These are phyloP conservation scores for Coenobita brevimanus DNA, from an alignment of 1,140 invertebrate species.

Conservation along the genomic window DNA sequence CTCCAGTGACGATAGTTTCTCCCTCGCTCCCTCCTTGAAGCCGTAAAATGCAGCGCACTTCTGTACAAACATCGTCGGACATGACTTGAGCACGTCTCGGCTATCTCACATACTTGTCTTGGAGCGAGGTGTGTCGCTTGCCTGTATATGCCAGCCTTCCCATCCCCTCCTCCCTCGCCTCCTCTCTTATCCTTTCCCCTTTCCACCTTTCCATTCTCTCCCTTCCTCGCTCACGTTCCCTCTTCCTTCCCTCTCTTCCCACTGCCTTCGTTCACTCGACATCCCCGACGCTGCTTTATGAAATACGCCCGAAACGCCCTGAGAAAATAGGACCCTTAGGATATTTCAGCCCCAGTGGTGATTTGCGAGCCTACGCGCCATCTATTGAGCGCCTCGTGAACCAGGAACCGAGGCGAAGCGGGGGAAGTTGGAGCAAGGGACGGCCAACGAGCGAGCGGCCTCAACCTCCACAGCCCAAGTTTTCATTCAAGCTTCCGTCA, in stretches of 20 bases:
- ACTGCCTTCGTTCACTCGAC: neutral
- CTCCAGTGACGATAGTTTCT: neutral
- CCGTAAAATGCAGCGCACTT: slow-evolving; percentile 40
- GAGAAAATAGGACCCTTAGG: neutral
- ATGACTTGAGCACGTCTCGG: slow-evolving; percentile 28
- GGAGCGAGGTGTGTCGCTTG: slow-evolving; percentile 18
- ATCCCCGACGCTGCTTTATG: slow-evolving; percentile 10
- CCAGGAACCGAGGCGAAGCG: slow-evolving; percentile 18
- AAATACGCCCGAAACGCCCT: slow-evolving; percentile 37
- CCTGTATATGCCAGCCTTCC: neutral
- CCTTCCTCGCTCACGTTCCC: neutral
- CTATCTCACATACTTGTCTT: slow-evolving; percentile 31
- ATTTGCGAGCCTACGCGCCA: slow-evolving; percentile 52
- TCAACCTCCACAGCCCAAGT: too few relatives aligned
- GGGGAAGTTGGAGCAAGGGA: neutral
- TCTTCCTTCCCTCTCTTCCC: too few relatives aligned
- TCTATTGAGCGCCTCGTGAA: slow-evolving; percentile 61
- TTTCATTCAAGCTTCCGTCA: too few relatives aligned
- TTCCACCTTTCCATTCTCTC: neutral
- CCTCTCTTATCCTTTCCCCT: neutral
- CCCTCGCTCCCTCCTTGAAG: neutral
- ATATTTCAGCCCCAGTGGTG: slow-evolving; percentile 4
- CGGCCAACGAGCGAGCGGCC: neutral
- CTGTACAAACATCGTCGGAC: slow-evolving; percentile 36
- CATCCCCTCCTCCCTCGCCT: neutral